phyloP scores from a whole-genome alignment of 2,888 invertebrate genomes.

The Cryptocephalus moraei region DNA sequence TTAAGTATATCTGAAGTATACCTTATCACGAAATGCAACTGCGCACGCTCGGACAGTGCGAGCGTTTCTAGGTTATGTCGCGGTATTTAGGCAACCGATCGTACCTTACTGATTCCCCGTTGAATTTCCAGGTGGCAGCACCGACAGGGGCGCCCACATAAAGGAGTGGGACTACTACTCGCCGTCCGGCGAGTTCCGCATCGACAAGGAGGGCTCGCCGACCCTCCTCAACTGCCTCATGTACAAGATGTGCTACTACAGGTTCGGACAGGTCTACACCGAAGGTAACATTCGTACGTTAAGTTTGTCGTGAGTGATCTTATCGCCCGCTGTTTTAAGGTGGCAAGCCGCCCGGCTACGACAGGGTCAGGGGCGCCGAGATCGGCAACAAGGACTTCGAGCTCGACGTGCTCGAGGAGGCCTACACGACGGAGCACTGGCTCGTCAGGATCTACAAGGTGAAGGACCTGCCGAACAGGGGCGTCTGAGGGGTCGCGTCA shows the following conservation, averaged over 20 bases:
- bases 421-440: slow-evolving; percentile 99
- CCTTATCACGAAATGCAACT: too few relatives aligned
- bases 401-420: slow-evolving; percentile 96
- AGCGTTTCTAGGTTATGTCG: too few relatives aligned
- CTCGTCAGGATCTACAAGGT: slow-evolving; percentile 97
- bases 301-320: background rate
- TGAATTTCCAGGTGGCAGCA: slow-evolving; percentile 76
- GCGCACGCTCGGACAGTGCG: too few relatives aligned
- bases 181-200: slow-evolving; percentile 87
- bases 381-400: slow-evolving; percentile 99
- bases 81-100: too few relatives aligned
- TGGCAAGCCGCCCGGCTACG: slow-evolving; percentile 93
- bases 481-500: slow-evolving; percentile 46
- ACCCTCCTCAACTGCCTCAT: slow-evolving; percentile 92
- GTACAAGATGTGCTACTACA: slow-evolving; percentile 99
- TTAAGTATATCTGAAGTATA: too few relatives aligned
- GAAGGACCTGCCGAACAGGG: slow-evolving; percentile 85
- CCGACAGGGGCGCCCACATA: slow-evolving; percentile 88
- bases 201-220: slow-evolving; percentile 88
- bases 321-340: slow-evolving; percentile 18
- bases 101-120: background rate
- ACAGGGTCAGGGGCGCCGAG: slow-evolving; percentile 92
- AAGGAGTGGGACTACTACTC: slow-evolving; percentile 97
- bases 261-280: slow-evolving; percentile 93
- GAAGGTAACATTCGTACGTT: slow-evolving; percentile 50